Evolutionary conservation across 2,888 invertebrate genomes (phyloP).

Genomic region (Spisula subtruncata): DNA sequence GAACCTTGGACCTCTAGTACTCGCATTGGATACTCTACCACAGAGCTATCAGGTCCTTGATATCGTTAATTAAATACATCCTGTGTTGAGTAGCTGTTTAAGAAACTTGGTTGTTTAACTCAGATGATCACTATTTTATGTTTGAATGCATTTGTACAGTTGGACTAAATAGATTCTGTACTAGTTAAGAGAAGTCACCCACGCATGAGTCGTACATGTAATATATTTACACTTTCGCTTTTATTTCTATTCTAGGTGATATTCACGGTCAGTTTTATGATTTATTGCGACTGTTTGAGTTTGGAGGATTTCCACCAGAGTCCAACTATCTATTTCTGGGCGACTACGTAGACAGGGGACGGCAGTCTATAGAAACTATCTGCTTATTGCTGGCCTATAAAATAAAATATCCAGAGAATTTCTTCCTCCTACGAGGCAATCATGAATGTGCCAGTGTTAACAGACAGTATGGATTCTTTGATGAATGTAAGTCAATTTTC

Average conservation of each 20-base stretch:
- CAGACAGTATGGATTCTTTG: slow-evolving; percentile 99
- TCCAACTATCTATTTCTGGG: slow-evolving; percentile 88
- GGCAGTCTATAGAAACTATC: slow-evolving; percentile 88
- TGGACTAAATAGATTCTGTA: too few relatives aligned
- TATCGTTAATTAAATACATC: too few relatives aligned
- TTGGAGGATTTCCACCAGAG: slow-evolving; percentile 88
- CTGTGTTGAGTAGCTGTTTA: too few relatives aligned
- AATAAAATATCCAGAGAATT: slow-evolving; percentile 94
- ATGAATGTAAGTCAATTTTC: slow-evolving; percentile 94
- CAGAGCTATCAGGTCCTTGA: too few relatives aligned
- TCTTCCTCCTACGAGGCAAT: slow-evolving; percentile 98
- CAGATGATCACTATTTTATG: too few relatives aligned
- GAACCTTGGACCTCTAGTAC: too few relatives aligned
- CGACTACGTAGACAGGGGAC: slow-evolving; percentile 88
- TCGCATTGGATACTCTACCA: too few relatives aligned
- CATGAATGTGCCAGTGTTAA: slow-evolving; percentile 99
- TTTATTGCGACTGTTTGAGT: slow-evolving; percentile 87
- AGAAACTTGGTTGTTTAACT: too few relatives aligned
- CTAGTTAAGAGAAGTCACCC: neutral
- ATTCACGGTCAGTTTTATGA: slow-evolving; percentile 87
- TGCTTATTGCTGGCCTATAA: slow-evolving; percentile 94
- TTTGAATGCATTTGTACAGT: too few relatives aligned
- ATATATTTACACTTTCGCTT: too few relatives aligned
- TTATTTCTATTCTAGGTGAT: neutral
- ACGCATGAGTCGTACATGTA: neutral